Percentiles rank a stretch among this genome's conserved stretches.
phyloP scores from a whole-genome alignment of 2,113 vertebrate species.

The Calidris pugnax region DNA sequence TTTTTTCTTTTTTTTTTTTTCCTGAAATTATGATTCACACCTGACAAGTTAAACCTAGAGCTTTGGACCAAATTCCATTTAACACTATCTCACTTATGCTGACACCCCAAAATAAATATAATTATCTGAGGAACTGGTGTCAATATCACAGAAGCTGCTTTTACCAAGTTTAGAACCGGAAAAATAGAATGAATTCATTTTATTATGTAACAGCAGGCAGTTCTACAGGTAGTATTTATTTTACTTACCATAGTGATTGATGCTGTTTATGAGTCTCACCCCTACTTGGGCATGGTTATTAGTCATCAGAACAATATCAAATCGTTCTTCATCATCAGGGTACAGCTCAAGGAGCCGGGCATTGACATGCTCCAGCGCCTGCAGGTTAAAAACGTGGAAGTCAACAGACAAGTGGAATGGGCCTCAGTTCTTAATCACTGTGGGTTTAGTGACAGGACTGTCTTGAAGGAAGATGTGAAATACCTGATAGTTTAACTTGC shows the following conservation, averaged over 20 bases:
- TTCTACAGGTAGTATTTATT: constrained; percentile 46
- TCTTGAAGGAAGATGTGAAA: background rate
- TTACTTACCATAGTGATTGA: constrained; percentile 92
- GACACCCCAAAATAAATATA: constrained; percentile 62
- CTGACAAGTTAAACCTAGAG: constrained; percentile 61
- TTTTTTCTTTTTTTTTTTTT: background rate
- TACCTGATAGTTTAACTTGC: background rate
- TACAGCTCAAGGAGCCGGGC: constrained; percentile 85
- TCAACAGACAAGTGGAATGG: background rate
- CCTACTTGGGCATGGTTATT: constrained; percentile 97
- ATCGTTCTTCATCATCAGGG: constrained; percentile 90
- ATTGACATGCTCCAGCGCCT: constrained; percentile 88
- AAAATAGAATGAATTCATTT: constrained; percentile 33
- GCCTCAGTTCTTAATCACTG: background rate
- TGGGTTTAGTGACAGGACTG: background rate
- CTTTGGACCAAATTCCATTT: constrained; percentile 35
- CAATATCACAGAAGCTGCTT: constrained; percentile 40
- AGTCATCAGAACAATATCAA: constrained; percentile 97
- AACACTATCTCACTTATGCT: constrained; percentile 25
- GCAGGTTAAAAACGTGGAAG: background rate
- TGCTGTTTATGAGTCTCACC: constrained; percentile 96
- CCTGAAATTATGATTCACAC: constrained; percentile 59
- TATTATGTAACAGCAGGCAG: background rate
- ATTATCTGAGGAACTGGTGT: constrained; percentile 7
- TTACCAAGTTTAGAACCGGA: background rate